A percentile compares a stretch with the other conserved stretches of the same genome.
Conservation (phyloP, 53 echinoderm and acorn worm genomes). For the Zoroaster sp. region DNA sequence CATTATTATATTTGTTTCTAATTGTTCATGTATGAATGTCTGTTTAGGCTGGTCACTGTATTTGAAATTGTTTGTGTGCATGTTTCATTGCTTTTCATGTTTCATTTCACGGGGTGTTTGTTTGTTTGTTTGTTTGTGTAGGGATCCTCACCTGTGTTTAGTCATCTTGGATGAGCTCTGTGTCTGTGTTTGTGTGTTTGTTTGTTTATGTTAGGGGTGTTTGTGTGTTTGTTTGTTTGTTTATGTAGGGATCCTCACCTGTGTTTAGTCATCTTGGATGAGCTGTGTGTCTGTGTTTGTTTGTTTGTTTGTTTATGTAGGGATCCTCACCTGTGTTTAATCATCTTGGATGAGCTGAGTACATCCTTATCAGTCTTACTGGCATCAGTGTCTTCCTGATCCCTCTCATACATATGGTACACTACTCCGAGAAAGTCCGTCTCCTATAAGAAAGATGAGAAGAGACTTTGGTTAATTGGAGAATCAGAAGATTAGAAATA, state of each 20-base stretch:
- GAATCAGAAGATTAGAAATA: too few species aligned
- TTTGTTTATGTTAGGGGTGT: too few species aligned
- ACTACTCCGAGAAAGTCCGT: conserved; percentile 87
- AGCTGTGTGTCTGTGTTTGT: too few species aligned
- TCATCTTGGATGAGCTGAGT: conserved; percentile 63
- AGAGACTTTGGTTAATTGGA: neutral
- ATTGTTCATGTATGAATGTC: too few species aligned
- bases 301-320: too few species aligned
- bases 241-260: conserved; percentile 33
- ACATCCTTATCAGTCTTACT: conserved; percentile 47
- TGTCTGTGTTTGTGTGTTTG: too few species aligned
- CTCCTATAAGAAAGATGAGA: conserved; percentile 65
- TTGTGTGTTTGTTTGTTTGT: neutral
- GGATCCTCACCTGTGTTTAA: conserved; percentile 62
- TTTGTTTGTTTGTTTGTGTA: neutral
- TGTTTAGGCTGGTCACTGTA: too few species aligned
- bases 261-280: conserved; percentile 56
- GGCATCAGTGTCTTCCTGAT: conserved; percentile 54
- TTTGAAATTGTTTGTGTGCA: too few species aligned
- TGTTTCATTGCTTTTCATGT: too few species aligned
- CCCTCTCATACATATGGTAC: conserved; percentile 87
- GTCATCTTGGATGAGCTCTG: too few species aligned
- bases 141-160: conserved; percentile 57
- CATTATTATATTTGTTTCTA: too few species aligned
- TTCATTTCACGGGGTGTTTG: too few species aligned